These are phyloP conservation scores for Hetaerina americana DNA, from an alignment of 1,140 invertebrate genomes.

Conservation along the genomic window DNA sequence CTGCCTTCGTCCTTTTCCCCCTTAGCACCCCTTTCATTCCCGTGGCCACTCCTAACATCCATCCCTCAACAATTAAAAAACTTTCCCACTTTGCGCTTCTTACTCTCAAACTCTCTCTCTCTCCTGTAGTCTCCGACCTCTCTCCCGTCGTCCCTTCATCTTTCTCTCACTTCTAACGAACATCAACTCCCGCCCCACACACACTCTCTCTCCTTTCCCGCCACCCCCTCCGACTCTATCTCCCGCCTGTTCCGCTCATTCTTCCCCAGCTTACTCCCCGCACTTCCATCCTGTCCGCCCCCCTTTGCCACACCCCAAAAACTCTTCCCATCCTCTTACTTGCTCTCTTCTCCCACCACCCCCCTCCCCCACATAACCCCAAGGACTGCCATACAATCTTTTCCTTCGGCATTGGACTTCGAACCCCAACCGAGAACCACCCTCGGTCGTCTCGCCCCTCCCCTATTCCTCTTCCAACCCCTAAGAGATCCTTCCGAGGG, in stretches of 20 bases:
- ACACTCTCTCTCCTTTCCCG: too few relatives aligned
- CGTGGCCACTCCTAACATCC: neutral
- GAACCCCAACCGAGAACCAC: neutral
- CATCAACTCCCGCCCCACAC: too few relatives aligned
- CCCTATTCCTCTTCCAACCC: neutral
- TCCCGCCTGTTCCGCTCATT: neutral
- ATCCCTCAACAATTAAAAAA: neutral
- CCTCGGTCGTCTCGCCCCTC: neutral
- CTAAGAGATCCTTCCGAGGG: neutral
- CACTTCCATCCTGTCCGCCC: neutral
- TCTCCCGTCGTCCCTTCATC: too few relatives aligned
- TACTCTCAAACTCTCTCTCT: too few relatives aligned
- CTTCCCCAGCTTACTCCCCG: neutral
- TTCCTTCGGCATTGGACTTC: neutral
- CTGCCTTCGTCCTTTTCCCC: neutral
- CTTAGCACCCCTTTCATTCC: neutral
- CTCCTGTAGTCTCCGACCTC: too few relatives aligned
- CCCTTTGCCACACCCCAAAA: too few relatives aligned
- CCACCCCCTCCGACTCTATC: neutral
- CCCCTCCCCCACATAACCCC: too few relatives aligned
- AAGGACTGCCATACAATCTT: neutral
- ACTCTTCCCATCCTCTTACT: too few relatives aligned
- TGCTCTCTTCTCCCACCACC: too few relatives aligned
- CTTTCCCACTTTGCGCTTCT: neutral
- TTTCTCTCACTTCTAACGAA: too few relatives aligned